phyloP scores from a whole-genome alignment of 2,797 vertebrate genomes.

The Enteromius unitaeniatus region DNA sequence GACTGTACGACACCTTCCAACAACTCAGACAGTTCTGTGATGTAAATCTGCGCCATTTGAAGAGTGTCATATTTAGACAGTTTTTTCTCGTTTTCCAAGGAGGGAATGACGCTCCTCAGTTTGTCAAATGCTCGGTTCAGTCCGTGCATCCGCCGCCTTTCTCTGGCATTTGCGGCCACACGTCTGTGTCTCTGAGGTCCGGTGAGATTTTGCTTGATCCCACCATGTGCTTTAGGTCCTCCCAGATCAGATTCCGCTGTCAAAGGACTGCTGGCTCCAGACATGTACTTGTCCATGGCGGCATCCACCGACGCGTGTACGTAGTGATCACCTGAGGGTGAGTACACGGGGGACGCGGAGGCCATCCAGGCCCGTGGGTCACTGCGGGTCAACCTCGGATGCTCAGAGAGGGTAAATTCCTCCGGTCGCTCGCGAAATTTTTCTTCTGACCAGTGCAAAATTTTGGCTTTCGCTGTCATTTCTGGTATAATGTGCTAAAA shows the following conservation, averaged over 20 bases:
- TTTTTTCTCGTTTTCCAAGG: slow-evolving; percentile 83
- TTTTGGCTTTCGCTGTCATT: slow-evolving; percentile 74
- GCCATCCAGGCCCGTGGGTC: slow-evolving; percentile 75
- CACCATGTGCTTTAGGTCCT: slow-evolving; percentile 44
- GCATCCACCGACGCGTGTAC: slow-evolving; percentile 61
- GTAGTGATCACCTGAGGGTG: slow-evolving; percentile 59
- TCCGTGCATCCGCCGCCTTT: slow-evolving; percentile 85
- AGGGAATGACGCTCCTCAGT: slow-evolving; percentile 83
- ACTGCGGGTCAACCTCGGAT: slow-evolving; percentile 68
- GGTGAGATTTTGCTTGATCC: slow-evolving; percentile 49
- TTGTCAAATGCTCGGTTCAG: slow-evolving; percentile 84
- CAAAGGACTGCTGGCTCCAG: slow-evolving; percentile 58
- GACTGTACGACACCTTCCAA: slow-evolving; percentile 74
- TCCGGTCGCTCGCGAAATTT: slow-evolving; percentile 64
- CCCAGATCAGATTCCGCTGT: slow-evolving; percentile 49
- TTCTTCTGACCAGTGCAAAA: slow-evolving; percentile 73
- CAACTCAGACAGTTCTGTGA: slow-evolving; percentile 82
- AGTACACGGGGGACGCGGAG: slow-evolving; percentile 62
- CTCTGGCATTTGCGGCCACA: slow-evolving; percentile 83
- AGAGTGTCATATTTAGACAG: slow-evolving; percentile 86
- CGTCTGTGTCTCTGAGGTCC: slow-evolving; percentile 78
- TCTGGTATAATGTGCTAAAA: slow-evolving; percentile 18
- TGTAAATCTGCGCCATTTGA: slow-evolving; percentile 88
- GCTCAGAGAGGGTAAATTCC: slow-evolving; percentile 69
- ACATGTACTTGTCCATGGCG: slow-evolving; percentile 64